Conservation (phyloP, 2,113 vertebrate genomes). For the Melospiza georgiana region DNA sequence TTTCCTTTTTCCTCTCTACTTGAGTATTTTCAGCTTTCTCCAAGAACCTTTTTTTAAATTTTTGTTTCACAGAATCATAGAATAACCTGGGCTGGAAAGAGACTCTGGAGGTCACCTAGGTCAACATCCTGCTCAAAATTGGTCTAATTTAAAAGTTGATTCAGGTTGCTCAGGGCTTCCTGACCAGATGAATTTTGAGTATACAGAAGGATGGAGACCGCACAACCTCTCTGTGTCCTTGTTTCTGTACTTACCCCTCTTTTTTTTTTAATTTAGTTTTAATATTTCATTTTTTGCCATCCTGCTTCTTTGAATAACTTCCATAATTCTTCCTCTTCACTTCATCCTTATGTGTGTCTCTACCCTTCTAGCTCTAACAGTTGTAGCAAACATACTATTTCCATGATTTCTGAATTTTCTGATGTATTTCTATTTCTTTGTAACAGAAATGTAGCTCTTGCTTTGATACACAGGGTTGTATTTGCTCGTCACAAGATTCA, state of each 20-base stretch:
- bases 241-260: rapidly evolving
- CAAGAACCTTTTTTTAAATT: not conserved
- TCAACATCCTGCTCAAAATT: not conserved
- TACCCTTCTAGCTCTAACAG: not conserved
- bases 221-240: not conserved
- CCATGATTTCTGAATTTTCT: not conserved
- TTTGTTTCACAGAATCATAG: not conserved
- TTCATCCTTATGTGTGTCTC: not conserved
- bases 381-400: not conserved
- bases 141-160: not conserved
- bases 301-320: not conserved
- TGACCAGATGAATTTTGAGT: not conserved
- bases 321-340: not conserved
- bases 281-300: not conserved
- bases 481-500: constrained; percentile 30
- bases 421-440: not conserved
- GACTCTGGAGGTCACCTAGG: not conserved
- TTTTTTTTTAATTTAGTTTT: not conserved
- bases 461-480: not conserved
- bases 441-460: not conserved
- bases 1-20: not conserved
- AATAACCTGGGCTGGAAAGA: not conserved
- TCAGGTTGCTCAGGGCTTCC: not conserved
- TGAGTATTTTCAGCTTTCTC: not conserved
- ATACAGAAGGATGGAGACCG: not conserved